Conservation (phyloP, 2,888 invertebrate genomes). For the Cybosia mesomella region DNA sequence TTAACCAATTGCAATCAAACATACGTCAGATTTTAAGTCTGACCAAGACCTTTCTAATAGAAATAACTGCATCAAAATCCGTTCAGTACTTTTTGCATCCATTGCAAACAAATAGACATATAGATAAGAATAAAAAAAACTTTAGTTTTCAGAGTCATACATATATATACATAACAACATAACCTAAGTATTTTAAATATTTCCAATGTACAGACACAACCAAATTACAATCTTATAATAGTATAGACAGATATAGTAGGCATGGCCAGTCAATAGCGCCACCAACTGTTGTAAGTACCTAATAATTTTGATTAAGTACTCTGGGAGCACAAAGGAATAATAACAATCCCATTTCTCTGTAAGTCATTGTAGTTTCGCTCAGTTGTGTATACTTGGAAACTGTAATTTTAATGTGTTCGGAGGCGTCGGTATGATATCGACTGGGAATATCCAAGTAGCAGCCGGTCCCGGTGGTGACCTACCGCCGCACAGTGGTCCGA, state of each 20-base stretch:
- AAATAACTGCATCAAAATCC: no score
- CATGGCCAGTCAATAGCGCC: slow-evolving; percentile 63
- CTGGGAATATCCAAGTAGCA: slow-evolving; percentile 68
- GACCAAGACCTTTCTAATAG: no score
- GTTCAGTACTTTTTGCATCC: no score
- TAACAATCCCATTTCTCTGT: slow-evolving; percentile 78
- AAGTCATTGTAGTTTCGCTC: slow-evolving; percentile 76
- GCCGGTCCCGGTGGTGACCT: slow-evolving; percentile 63
- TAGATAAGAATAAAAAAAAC: no score
- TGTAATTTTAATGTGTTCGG: slow-evolving; percentile 85
- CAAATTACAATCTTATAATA: no score
- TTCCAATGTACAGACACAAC: no score
- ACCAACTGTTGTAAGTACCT: slow-evolving; percentile 56
- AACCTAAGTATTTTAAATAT: no score
- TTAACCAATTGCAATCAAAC: no score
- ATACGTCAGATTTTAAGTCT: no score
- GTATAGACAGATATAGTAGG: slow-evolving; percentile 19
- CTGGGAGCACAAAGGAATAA: slow-evolving; percentile 80
- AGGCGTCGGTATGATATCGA: slow-evolving; percentile 74
- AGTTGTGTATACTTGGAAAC: slow-evolving; percentile 79
- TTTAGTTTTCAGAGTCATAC: no score
- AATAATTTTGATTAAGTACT: slow-evolving; percentile 83
- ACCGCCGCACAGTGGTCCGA: slow-evolving; percentile 36
- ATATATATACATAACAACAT: no score
- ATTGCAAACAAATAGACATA: no score